Percentiles rank a stretch among this genome's conserved stretches.
Conservation (phyloP, 2,797 vertebrate species). For the Amblyopsis hoosieri region DNA sequence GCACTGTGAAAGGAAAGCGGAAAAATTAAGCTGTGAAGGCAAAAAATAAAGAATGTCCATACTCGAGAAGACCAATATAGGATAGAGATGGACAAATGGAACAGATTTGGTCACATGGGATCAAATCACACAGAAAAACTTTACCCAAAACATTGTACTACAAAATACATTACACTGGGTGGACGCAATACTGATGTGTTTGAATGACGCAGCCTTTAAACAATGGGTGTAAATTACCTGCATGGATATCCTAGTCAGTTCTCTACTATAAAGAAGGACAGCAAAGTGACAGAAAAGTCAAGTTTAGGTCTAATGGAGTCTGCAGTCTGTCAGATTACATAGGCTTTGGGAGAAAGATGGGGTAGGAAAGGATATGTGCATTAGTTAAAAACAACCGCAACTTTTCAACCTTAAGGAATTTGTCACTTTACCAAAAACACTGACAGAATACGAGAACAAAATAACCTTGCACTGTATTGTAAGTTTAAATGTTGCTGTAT, state of each 20-base stretch:
- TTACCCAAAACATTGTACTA: constrained; percentile 63
- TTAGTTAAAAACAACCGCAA: constrained; percentile 19
- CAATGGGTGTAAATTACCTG: constrained; percentile 90
- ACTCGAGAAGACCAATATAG: constrained; percentile 71
- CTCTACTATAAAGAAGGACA: constrained; percentile 96
- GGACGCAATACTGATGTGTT: constrained; percentile 85
- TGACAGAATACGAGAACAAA: no score
- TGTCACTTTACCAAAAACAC: neutral
- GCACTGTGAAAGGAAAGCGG: constrained; percentile 82
- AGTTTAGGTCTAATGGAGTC: constrained; percentile 83
- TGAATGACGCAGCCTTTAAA: constrained; percentile 85
- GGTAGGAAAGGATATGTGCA: constrained; percentile 33
- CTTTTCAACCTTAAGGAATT: constrained; percentile 9
- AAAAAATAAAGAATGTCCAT: constrained; percentile 58
- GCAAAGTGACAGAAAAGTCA: constrained; percentile 92
- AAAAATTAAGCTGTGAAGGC: constrained; percentile 80
- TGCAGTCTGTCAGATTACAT: constrained; percentile 56
- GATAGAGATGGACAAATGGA: constrained; percentile 82
- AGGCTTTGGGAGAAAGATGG: constrained; percentile 28
- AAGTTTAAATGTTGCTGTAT: neutral
- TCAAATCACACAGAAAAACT: constrained; percentile 63
- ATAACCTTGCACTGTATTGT: no score
- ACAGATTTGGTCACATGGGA: constrained; percentile 69
- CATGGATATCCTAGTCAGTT: constrained; percentile 96
- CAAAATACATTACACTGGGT: constrained; percentile 89